Conservation (phyloP, 2,797 vertebrate genomes). For the Pogonophryne albipinna region DNA sequence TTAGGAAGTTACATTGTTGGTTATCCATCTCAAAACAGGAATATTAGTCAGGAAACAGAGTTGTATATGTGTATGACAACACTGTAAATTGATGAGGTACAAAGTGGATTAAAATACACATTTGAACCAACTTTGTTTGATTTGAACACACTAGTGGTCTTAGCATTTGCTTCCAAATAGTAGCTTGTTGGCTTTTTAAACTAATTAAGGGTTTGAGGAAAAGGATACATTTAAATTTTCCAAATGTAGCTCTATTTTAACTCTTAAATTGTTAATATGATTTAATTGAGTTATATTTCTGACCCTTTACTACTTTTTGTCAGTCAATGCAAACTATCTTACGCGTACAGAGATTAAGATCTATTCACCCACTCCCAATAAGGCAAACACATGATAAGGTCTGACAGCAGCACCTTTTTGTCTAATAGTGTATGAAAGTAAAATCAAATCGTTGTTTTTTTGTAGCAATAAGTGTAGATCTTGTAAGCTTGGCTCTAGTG, state of each 20-base stretch:
- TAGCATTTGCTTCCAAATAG: not conserved
- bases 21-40: not conserved
- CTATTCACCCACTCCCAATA: not conserved
- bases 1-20: not conserved
- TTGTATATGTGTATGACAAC: not conserved
- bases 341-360: not conserved
- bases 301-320: not conserved
- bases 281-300: not conserved
- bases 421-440: not conserved
- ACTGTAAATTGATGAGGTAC: not conserved
- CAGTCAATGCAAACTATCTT: not conserved
- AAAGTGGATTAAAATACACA: too few relatives aligned
- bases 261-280: too few relatives aligned
- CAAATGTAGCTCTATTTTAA: not conserved
- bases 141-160: not conserved
- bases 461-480: fast-evolving
- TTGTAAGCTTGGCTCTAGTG: not conserved
- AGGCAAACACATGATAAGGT: not conserved
- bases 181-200: not conserved
- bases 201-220: not conserved
- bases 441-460: not conserved
- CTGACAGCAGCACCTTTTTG: not conserved
- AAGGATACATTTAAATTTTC: not conserved
- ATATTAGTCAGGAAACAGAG: not conserved
- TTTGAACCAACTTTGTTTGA: too few relatives aligned